Conservation (phyloP, 2,797 vertebrate genomes). For the Scomberomorus guttatus region DNA sequence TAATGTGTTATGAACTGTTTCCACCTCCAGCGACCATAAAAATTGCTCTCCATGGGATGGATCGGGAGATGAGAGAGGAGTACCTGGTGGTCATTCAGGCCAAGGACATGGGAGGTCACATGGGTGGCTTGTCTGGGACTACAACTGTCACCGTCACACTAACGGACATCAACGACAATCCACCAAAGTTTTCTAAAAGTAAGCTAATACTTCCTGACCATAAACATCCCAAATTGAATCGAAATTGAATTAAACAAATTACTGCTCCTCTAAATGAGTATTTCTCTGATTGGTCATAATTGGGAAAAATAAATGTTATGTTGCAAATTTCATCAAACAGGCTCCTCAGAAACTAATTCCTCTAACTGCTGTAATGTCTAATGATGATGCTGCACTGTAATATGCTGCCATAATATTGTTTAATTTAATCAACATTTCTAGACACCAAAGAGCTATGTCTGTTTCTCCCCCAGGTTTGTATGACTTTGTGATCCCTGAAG, state of each 20-base stretch:
- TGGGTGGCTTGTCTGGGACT: conserved; percentile 97
- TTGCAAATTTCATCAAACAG: conserved; percentile 48
- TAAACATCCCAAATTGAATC: conserved; percentile 29
- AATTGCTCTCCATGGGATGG: conserved; percentile 98
- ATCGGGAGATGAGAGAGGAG: conserved; percentile 97
- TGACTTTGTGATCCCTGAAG: conserved; percentile 95
- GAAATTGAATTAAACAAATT: conserved; percentile 23
- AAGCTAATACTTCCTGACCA: conserved; percentile 59
- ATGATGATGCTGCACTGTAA: conserved; percentile 46
- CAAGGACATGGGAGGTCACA: conserved; percentile 99
- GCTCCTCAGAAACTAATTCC: conserved; percentile 45
- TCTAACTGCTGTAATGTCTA: conserved; percentile 28
- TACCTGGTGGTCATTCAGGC: conserved; percentile 99
- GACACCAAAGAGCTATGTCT: conserved; percentile 18
- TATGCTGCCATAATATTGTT: conserved; percentile 14
- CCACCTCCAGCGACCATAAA: conserved; percentile 93
- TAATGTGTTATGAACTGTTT: conserved; percentile 67
- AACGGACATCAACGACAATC: conserved; percentile 97
- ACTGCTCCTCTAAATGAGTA: conserved; percentile 22
- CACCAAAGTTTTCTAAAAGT: conserved; percentile 99
- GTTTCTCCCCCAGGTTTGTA: conserved; percentile 88
- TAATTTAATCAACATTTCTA: conserved; percentile 36
- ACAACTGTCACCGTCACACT: conserved; percentile 96
- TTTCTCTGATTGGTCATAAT: conserved; percentile 48
- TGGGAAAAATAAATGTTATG: conserved; percentile 57